These are phyloP conservation scores for Orchesellides sinensis DNA, from an alignment of 2,888 invertebrate species.

Conservation along the genomic window DNA sequence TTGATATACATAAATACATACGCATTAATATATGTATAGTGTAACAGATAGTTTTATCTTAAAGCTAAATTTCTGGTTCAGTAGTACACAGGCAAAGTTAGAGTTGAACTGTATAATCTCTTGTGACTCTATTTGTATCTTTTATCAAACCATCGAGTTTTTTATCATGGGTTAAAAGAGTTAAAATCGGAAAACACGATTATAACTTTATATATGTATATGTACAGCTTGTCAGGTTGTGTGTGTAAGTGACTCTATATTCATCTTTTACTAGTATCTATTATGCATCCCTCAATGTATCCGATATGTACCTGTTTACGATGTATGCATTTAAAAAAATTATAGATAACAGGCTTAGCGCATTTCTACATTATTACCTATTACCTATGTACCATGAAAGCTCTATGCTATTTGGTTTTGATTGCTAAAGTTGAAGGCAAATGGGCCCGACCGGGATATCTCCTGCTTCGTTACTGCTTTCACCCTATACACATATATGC, in stretches of 20 bases:
- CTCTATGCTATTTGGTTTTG: slow-evolving; percentile 57
- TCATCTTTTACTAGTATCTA: not conserved
- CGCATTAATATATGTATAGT: too few relatives aligned
- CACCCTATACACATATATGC: not conserved
- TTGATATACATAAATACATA: too few relatives aligned
- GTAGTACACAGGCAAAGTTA: not conserved
- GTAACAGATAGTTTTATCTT: too few relatives aligned
- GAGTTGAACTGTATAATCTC: slow-evolving; percentile 35
- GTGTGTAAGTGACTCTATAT: not conserved
- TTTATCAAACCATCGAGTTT: slow-evolving; percentile 40
- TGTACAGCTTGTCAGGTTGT: not conserved
- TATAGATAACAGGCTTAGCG: slow-evolving; percentile 37
- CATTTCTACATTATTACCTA: slow-evolving; percentile 42
- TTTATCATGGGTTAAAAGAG: slow-evolving; percentile 11
- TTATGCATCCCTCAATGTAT: not conserved
- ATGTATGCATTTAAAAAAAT: slow-evolving; percentile 41
- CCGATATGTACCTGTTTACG: slow-evolving; percentile 11
- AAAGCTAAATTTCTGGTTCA: not conserved
- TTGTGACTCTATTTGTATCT: slow-evolving; percentile 16
- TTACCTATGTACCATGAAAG: slow-evolving; percentile 50
- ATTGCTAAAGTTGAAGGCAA: slow-evolving; percentile 65
- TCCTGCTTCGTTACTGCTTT: slow-evolving; percentile 21
- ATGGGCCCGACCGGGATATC: slow-evolving; percentile 63
- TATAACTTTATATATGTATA: slow-evolving; percentile 15
- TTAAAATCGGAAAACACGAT: slow-evolving; percentile 40